Base-by-base conservation (phyloP, 1,140 invertebrate species). In the Sweltsa coloradensis region DNA sequence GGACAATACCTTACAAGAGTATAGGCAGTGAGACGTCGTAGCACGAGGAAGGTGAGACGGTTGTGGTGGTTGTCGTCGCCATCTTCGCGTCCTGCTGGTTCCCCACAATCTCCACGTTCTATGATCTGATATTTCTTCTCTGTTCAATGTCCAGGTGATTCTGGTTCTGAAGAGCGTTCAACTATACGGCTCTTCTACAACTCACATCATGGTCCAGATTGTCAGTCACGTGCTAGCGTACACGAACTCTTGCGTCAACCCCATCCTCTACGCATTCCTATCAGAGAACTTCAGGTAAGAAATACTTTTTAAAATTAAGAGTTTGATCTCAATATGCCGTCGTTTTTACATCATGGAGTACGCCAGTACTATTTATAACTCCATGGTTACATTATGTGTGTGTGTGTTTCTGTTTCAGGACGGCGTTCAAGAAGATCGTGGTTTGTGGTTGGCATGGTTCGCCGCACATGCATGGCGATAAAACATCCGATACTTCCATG, bases 21-120 rank as follows among this genome's bases (percentile, higher is more conserved):
- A 25, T 79, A 76, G 24, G 74, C 75, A 1, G 82, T 85, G 57
- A 78, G 74, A 41, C 68, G 88, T 37, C 74, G 88, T 53, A 87
- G 89, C 23, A 91, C 92, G 65, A 84, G 83, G 63, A 74, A 91
- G 49, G 93, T 95, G 1, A 97, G 92, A 1, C 72, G 88, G 49
- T 86, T 97, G 79, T n/a, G n/a, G 76, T 95, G 27, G 84, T 93
- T 18, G 91, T 97, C 13, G 89, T 97, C 0, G 79, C 89, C 18
- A 91, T 93, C 24, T 97, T 97, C 63, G 92, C 92, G 7, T 70
- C 94, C 26, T 96, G 92, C 67, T 97, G 94, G 94, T 81, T 86
- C 55, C 93, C 93, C 2, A 88, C n/a, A n/a, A n/a, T n/a, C n/a
- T n/a, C n/a, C n/a, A n/a, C n/a, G n/a, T n/a, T n/a, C n/a, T n/a